Conservation (phyloP, 2,113 vertebrate genomes). For the Cnemophilus loriae region DNA sequence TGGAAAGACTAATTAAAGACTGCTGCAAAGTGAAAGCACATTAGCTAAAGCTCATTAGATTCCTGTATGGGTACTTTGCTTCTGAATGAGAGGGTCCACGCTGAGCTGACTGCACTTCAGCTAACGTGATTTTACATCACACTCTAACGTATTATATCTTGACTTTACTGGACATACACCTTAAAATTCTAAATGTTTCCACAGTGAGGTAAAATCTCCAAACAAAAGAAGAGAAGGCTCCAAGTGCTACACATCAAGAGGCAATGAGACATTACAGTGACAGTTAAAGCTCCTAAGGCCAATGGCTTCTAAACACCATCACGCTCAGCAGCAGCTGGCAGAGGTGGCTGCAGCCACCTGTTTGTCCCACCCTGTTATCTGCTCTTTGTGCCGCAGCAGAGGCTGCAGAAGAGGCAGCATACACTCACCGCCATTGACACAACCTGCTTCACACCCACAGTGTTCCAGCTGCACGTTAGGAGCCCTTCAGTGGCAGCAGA, state of each 20-base stretch:
- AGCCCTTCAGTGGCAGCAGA: not conserved
- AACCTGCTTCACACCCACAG: not conserved
- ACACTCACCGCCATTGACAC: fast-evolving
- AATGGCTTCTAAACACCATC: not conserved
- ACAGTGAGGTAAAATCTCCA: not conserved
- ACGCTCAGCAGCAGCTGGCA: not conserved
- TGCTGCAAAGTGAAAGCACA: not conserved
- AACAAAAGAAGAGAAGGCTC: not conserved
- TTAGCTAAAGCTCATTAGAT: not conserved
- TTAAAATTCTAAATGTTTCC: not conserved
- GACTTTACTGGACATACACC: not conserved
- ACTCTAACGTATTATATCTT: not conserved
- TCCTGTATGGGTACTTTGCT: not conserved
- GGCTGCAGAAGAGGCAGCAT: not conserved
- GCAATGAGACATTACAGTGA: not conserved
- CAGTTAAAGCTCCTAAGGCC: not conserved
- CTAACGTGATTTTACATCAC: not conserved
- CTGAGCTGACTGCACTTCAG: not conserved
- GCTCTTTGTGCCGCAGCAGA: not conserved
- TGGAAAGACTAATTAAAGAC: not conserved
- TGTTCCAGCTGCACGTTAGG: not conserved
- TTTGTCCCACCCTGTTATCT: not conserved
- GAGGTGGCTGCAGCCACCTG: not conserved
- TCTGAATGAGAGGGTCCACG: not conserved
- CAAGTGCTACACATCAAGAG: not conserved